Evolutionary conservation across 2,113 vertebrate genomes (phyloP), one percentile per base, ranked within the genome.

Genomic region (Coptodon rendalli): DNA sequence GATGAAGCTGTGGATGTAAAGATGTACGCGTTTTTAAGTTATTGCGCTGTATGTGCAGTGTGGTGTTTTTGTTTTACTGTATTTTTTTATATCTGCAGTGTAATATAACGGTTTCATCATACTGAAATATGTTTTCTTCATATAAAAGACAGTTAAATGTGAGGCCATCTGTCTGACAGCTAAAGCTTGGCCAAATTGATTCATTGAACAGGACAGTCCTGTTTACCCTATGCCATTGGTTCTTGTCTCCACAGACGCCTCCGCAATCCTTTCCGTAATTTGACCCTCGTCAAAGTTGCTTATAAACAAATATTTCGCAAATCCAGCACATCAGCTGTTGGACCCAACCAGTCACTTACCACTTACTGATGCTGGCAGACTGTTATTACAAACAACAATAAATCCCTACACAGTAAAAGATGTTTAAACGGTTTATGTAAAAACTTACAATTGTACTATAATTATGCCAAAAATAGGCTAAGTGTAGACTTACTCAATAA

Each of bases 141-240:
- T 63, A 34, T 34, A 34, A 34, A 34, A 63, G 0, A 61, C 16
- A 63, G 57, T 61, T 61, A 34, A 61, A 19, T 63, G 59, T 19
- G 57, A 34, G 9, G 57, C 29, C 59, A 19, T 34, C 29, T 61
- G 29, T 34, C 6, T 19, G 9, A 63, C 9, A 34, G 59, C 31
- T 63, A 36, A 36, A 36, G 59, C 59, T n/a, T 36, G 6, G 59
- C 9, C 16, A 63, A 34, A 63, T 63, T 7, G 6, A 34, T 63
- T 19, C 9, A 63, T n/a, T 19, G 31, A 63, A 63, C 59, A 36
- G 59, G 31, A 63, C 2, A 36, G 29, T 63, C 1, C 31, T 7
- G 17, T 63, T 11, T 7, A 63, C 6, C 59, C 31, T 63, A 36
- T 5, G 59, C 17, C 0, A 0, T 7, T 63, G 17, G 59, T 63